Evolutionary conservation across 1,140 invertebrate species (phyloP).

Genomic region (Heliconius himera): DNA sequence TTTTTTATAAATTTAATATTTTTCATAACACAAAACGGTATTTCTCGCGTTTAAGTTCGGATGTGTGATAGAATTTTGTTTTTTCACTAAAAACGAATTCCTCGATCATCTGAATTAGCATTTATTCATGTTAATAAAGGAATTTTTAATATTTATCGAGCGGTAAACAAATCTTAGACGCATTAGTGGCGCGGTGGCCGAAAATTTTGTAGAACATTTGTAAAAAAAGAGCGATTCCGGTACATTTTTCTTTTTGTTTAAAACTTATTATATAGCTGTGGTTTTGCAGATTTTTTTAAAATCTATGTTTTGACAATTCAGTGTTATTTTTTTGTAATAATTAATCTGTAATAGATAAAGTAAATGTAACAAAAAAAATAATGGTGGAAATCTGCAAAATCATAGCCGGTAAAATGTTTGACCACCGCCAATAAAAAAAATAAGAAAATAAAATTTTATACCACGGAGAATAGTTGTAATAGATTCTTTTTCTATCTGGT

Average conservation of each 20-base stretch:
- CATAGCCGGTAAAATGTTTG: slow-evolving; percentile 32
- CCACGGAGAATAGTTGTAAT: slow-evolving; percentile 53
- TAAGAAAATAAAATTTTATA: slow-evolving; percentile 57
- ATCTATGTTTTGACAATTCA: neutral
- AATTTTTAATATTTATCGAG: slow-evolving; percentile 50
- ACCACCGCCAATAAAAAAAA: slow-evolving; percentile 20
- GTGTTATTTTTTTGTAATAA: neutral
- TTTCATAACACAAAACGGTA: slow-evolving; percentile 30
- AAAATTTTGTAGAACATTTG: slow-evolving; percentile 18
- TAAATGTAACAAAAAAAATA: neutral
- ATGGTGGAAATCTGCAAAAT: neutral
- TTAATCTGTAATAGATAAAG: neutral
- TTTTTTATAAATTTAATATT: slow-evolving; percentile 23
- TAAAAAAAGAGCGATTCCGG: neutral
- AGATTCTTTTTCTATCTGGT: slow-evolving; percentile 53
- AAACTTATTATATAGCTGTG: slow-evolving; percentile 1
- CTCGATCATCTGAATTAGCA: slow-evolving; percentile 56
- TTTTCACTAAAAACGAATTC: slow-evolving; percentile 43
- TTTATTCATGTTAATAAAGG: slow-evolving; percentile 64
- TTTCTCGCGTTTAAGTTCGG: slow-evolving; percentile 41
- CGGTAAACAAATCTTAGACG: slow-evolving; percentile 29
- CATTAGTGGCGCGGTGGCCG: slow-evolving; percentile 11
- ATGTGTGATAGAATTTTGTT: slow-evolving; percentile 51
- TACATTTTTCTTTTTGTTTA: neutral
- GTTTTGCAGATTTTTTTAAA: neutral